These are phyloP conservation scores for Bufo bufo DNA, from an alignment of 2,113 vertebrate species.

Conservation along the genomic window DNA sequence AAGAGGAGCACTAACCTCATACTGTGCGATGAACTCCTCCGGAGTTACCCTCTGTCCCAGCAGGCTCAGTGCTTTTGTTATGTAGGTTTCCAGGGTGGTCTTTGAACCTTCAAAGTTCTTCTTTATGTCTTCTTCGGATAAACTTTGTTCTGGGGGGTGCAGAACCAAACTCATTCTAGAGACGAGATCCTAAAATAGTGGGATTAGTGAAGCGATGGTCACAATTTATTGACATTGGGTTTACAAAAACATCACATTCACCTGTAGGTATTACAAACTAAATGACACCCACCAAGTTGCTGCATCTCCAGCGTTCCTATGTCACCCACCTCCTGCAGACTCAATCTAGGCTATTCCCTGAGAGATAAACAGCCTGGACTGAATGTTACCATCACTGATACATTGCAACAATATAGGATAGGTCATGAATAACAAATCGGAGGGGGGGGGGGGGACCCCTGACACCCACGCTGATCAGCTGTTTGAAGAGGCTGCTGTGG, in stretches of 20 bases:
- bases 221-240: not conserved
- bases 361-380: no score
- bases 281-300: no score
- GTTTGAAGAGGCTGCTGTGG: no score
- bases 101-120: constrained; percentile 67
- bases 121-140: constrained; percentile 61
- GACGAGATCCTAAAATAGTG: constrained; percentile 60
- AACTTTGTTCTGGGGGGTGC: constrained; percentile 53
- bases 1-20: constrained; percentile 67
- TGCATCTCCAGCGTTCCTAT: no score
- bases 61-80: constrained; percentile 67
- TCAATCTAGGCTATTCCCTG: no score
- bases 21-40: constrained; percentile 65
- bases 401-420: no score
- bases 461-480: no score
- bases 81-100: constrained; percentile 67
- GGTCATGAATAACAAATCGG: no score
- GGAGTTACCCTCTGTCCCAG: constrained; percentile 63
- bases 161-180: constrained; percentile 54
- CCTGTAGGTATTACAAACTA: not conserved
- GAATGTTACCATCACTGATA: no score
- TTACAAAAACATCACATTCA: not conserved
- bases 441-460: no score
- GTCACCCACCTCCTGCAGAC: no score
- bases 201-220: not conserved